Base-by-base conservation (phyloP, 30 jellyfish, hydroid and myxozoan genomes). In the Pseudorhiza aurosa region DNA sequence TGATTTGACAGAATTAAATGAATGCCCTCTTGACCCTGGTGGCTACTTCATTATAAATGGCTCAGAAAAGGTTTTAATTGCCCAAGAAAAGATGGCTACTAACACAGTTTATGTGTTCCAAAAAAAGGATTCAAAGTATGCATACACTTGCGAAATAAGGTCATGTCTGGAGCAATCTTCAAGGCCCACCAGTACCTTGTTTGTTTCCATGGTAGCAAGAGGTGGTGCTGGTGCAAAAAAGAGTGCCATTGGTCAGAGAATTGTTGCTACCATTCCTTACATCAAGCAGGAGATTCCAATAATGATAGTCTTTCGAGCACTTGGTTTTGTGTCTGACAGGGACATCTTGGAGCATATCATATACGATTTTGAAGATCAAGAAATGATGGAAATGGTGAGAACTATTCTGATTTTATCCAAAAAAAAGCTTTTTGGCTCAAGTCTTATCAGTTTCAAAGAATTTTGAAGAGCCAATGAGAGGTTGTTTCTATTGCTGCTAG, bases 1-100 rank as follows among this genome's bases (percentile, higher is more conserved):
- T 89, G 99, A 89, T 51, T 79, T 95, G 58, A 84, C 97, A 27
- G 98, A 95, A 83, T 58, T 89, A 72, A 89, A 90, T 58, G 99
- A 95, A 76, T 95, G 99, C 83, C 99, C 99, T 2, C 82, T 95
- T 47, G 99, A 95, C 51, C 99, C 99, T 22, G 99, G 99, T 33
- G 99, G 99, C 37, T 95, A 95, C 57, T 95, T 95, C 77, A 90
- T 95, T 68, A 90, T 95, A 27, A 95, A 95, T 82, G 99, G 99
- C 49, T 95, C 99, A 32, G 99, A 95, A 70, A 95, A 95, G 47
- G 99, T 95, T 8, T 80, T 95, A 58, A 95, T 95, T 57, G 99
- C 99, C 10, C 99, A 95, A 68, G 99, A 95, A 60, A 95, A 95
- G 65, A 95, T 95, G 99, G 99, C 99, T 15, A 81, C 99, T 25